Evolutionary conservation across 1,140 invertebrate genomes (phyloP).

Genomic region (Aphelenchoides besseyi): DNA sequence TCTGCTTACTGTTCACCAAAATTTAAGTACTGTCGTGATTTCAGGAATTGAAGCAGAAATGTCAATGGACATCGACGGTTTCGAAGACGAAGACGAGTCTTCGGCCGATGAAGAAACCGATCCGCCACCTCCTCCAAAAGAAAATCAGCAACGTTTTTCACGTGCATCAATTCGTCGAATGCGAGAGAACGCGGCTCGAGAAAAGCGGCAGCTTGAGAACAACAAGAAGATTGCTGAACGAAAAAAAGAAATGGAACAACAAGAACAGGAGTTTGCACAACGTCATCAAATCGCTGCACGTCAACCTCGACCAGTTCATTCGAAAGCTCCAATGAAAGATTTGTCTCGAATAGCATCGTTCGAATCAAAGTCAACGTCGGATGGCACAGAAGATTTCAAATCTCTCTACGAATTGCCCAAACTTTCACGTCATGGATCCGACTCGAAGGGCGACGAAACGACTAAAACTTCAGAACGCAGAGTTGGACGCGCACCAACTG

Average conservation of each 20-base stretch:
- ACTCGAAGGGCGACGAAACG: neutral
- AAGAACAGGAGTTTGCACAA: constrained; percentile 8
- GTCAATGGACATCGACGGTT: constrained; percentile 6
- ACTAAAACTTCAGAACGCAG: neutral
- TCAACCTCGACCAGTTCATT: neutral
- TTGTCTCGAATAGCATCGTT: neutral
- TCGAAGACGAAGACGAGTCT: constrained; percentile 16
- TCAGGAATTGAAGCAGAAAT: constrained; percentile 12
- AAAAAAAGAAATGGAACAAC: constrained; percentile 12
- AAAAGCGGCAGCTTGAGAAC: neutral
- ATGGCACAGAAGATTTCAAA: too few species aligned
- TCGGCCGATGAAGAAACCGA: constrained; percentile 14
- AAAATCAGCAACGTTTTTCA: neutral
- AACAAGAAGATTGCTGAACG: neutral
- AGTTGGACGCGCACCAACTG: neutral
- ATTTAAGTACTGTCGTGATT: neutral
- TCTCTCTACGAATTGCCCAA: too few species aligned
- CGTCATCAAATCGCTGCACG: constrained; percentile 1
- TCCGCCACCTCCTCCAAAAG: constrained; percentile 13
- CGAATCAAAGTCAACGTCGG: constrained; percentile 15
- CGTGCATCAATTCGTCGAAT: neutral
- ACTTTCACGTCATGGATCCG: neutral
- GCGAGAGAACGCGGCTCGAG: neutral
- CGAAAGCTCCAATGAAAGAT: neutral
- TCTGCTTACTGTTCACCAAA: too few species aligned